Base-by-base conservation (phyloP, 2,888 invertebrate genomes). In the Eupithecia vulgata region DNA sequence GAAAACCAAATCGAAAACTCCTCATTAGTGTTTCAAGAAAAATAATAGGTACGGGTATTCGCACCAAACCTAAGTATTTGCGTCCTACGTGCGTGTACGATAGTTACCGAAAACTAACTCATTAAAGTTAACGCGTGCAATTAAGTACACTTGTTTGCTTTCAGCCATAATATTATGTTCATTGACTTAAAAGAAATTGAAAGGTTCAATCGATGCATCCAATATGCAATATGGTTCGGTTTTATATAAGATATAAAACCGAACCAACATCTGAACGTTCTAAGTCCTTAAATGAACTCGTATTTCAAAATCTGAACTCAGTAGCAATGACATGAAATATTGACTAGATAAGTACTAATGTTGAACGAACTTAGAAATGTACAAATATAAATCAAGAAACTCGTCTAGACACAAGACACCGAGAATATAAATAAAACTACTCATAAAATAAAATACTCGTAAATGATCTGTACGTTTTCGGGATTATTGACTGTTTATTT, bases 331-430 rank as follows among this genome's bases (percentile, higher is more conserved):
- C 61, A 34, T 34, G 30, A 61, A 61, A 61, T 61, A 61, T 61
- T 61, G 37, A 12, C n/a, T 35, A 64, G 21, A 64, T 64, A 64
- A 64, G 10, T 64, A 40, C 64, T 40, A 37, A 34, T 67, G 8
- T 30, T 42, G 42, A 66, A 42, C 40, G 13, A 67, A 67, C 45
- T 66, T 45, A 25, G 21, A 12, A 35, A 34, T n/a, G 37, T 64
- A 64, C 64, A n/a, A 35, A 37, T 40, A 48, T 64, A 64, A 70
- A 70, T 64, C 70, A 70, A 61, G 35, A 64, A 64, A 48, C 48
- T 25, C 21, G 70, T 71, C 70, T 71, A 66, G 70, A 71, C 66
- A 59, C 71, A 25, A 57, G 57, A 57, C 57, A 57, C 57, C 57
- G 13, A 57, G 59, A 42, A 67, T 67, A 71, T 71, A 66, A 66